phyloP scores from a whole-genome alignment of 2,888 invertebrate species.

The Yponomeuta sedellus region DNA sequence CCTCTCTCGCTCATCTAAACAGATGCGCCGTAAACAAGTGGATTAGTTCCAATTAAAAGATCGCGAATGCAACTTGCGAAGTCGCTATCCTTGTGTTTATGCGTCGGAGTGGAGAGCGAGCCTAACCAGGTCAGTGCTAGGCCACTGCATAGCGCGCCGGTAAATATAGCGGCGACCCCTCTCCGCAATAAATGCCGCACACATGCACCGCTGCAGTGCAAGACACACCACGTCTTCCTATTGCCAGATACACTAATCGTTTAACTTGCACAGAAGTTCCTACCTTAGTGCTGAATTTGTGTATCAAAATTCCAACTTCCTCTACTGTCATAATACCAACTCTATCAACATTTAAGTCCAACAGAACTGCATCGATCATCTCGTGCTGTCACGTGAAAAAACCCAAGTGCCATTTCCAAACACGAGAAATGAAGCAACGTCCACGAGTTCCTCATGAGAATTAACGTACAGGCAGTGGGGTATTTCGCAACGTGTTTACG shows the following conservation, averaged over 20 bases:
- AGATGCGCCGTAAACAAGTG: slow-evolving; percentile 25
- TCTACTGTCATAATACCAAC: too few species aligned
- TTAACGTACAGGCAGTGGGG: not conserved
- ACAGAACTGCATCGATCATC: too few species aligned
- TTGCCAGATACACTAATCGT: slow-evolving; percentile 30
- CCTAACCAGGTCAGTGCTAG: slow-evolving; percentile 74
- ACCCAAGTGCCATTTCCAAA: not conserved
- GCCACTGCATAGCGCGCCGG: slow-evolving; percentile 59
- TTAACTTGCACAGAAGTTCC: slow-evolving; percentile 21
- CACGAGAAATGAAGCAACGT: not conserved
- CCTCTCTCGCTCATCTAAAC: slow-evolving; percentile 50
- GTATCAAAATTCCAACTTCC: too few species aligned
- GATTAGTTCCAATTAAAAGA: slow-evolving; percentile 27
- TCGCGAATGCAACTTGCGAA: slow-evolving; percentile 15
- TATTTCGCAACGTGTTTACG: slow-evolving; percentile 63
- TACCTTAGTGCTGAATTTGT: not conserved
- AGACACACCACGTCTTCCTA: slow-evolving; percentile 6
- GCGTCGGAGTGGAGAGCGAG: slow-evolving; percentile 36
- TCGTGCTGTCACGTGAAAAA: not conserved
- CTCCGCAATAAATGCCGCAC: slow-evolving; percentile 12
- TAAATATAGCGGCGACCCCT: slow-evolving; percentile 41
- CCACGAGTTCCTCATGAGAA: slow-evolving; percentile 5
- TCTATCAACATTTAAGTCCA: too few species aligned
- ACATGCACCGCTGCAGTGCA: slow-evolving; percentile 6
- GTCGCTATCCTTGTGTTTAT: slow-evolving; percentile 61